Evolutionary conservation across 2,888 invertebrate species (phyloP).

Genomic region (Coecobrya sp.): DNA sequence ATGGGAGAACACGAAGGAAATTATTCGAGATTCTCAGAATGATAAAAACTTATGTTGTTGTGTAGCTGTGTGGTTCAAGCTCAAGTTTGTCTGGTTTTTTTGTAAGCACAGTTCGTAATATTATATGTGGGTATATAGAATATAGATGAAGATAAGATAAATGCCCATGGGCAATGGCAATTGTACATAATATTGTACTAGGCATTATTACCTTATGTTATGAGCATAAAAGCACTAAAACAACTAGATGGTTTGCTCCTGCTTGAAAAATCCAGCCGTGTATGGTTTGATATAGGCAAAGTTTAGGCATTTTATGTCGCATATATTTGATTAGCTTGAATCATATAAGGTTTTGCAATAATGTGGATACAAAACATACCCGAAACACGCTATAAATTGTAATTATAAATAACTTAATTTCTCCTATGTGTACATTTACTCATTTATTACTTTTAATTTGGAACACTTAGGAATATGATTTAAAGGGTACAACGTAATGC

Average conservation of each 20-base stretch:
- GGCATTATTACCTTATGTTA: slow-evolving; percentile 5
- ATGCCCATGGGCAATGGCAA: slow-evolving; percentile 47
- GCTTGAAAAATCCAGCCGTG: background rate
- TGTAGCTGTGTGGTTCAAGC: slow-evolving; percentile 59
- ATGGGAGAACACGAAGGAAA: slow-evolving; percentile 62
- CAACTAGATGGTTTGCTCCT: background rate
- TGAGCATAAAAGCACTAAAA: slow-evolving; percentile 12
- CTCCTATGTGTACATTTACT: too few relatives aligned
- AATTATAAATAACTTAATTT: too few relatives aligned
- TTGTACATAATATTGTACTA: slow-evolving; percentile 5
- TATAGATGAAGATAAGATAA: slow-evolving; percentile 70
- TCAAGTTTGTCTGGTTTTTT: slow-evolving; percentile 58
- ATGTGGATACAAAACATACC: too few relatives aligned
- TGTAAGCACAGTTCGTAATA: slow-evolving; percentile 12
- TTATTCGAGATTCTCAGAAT: slow-evolving; percentile 56
- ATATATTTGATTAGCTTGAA: too few relatives aligned
- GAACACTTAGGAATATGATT: too few relatives aligned
- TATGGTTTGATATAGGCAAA: too few relatives aligned
- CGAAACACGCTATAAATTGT: too few relatives aligned
- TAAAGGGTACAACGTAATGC: too few relatives aligned
- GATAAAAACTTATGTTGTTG: slow-evolving; percentile 72
- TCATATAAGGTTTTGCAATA: too few relatives aligned
- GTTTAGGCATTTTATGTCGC: too few relatives aligned
- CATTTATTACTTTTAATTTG: too few relatives aligned
- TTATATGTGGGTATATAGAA: slow-evolving; percentile 4